Evolutionary conservation across 1,140 invertebrate species (phyloP), one percentile per base, ranked within the genome.

Genomic region (Drosophila grimshawi): DNA sequence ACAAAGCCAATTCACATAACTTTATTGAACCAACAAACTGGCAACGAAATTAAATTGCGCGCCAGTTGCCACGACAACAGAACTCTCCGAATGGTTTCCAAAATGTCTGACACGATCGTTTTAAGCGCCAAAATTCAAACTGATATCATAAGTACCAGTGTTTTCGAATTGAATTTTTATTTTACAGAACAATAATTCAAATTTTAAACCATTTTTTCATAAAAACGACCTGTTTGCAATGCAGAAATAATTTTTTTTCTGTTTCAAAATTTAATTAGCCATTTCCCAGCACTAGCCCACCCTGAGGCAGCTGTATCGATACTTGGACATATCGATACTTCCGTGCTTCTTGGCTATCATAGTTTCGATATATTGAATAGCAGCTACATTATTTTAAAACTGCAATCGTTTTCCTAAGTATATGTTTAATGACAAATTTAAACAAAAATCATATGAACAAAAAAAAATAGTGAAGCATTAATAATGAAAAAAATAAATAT

Each of bases 21-120:
- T 52, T 33, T 29, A 75, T 75, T 49, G 71, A 75, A 39, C 71
- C 49, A 74, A 69, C 66, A 69, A 75, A 39, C n/a, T 57, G 39
- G 32, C 45, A 45, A 3, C 10, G n/a, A n/a, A 51, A 57, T 75
- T 2, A 4, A 29, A 63, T 53, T 11, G 27, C 43, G 43, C 45
- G 30, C 37, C 45, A 5, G 37, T 70, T 57, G 30, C 7, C 59
- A 57, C 27, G 66, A 37, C 32, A 37, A 63, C 59, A 43, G 29
- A 48, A 32, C 11, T 56, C 53, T 41, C 7, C 35, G 29, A 60
- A 60, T 3, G 29, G 56, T 60, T 41, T 60, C 6, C n/a, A 46
- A 46, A 19, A 1, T 30, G 32, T 19, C 11, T 7, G 57, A 6
- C 43, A 46, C 30, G 57, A 60, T 60, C 57, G 19, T 3, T 35